Percentiles rank a stretch among this genome's conserved stretches.
Evolutionary conservation across 1,140 invertebrate genomes (phyloP).

Genomic region (Aphaenogaster rudis): DNA sequence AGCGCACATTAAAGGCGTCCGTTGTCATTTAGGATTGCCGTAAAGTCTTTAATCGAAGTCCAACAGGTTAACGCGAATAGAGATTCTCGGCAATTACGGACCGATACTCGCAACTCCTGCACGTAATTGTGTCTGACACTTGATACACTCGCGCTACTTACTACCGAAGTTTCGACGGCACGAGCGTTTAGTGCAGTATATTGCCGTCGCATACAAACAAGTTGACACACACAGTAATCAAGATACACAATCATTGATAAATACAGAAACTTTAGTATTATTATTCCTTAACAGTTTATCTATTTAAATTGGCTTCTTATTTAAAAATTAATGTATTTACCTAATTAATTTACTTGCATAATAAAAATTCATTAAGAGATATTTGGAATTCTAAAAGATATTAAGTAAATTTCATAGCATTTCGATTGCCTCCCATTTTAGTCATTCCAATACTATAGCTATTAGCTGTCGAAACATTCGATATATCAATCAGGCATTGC

Average conservation of each 20-base stretch:
- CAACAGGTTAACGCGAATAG: constrained; percentile 76
- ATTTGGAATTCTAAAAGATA: not conserved
- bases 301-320: not conserved
- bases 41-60: constrained; percentile 66
- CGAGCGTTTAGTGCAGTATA: constrained; percentile 6
- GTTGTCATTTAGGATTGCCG: constrained; percentile 35
- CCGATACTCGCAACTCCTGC: constrained; percentile 61
- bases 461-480: constrained; percentile 22
- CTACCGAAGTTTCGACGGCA: constrained; percentile 44
- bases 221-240: not conserved
- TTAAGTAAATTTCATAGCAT: constrained; percentile 29
- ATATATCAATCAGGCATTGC: constrained; percentile 25
- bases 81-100: constrained; percentile 70
- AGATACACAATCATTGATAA: not conserved
- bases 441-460: not conserved
- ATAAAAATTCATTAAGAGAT: not conserved
- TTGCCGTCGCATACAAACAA: constrained; percentile 16
- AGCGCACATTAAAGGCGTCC: not conserved
- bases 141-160: constrained; percentile 70
- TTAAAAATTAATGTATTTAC: not conserved
- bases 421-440: not conserved
- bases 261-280: not conserved
- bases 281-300: not conserved
- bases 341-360: not conserved
- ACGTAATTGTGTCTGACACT: constrained; percentile 75